Percentiles rank a stretch among this genome's conserved stretches.
These are phyloP conservation scores for Adrianichthys oophorus DNA, from an alignment of 2,797 vertebrate genomes.

Conservation along the genomic window DNA sequence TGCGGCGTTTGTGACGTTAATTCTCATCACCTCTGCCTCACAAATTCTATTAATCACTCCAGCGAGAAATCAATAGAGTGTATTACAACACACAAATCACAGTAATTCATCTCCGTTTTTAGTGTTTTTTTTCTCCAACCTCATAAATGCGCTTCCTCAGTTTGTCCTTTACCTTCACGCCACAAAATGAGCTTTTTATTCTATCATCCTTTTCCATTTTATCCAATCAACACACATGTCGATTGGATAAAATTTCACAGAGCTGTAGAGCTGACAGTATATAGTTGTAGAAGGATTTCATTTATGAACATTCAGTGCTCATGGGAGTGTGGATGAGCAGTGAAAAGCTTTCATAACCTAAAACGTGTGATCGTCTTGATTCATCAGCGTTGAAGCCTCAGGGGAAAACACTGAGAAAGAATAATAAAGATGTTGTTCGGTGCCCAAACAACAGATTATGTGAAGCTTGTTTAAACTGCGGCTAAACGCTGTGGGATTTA, in stretches of 20 bases:
- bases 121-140: conserved; percentile 10
- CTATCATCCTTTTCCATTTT: too few relatives aligned
- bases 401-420: conserved; percentile 24
- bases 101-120: conserved; percentile 51
- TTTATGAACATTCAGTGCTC: conserved; percentile 22
- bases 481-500: conserved; percentile 23
- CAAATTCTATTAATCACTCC: conserved; percentile 69
- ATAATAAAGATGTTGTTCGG: conserved; percentile 37
- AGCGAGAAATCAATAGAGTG: conserved; percentile 70
- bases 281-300: conserved; percentile 3
- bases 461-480: conserved; percentile 37
- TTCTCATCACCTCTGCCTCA: conserved; percentile 64
- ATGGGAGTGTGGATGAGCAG: not conserved
- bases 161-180: too few relatives aligned
- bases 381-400: conserved; percentile 23
- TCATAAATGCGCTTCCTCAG: not conserved
- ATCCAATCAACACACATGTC: too few relatives aligned
- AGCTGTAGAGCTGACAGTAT: too few relatives aligned
- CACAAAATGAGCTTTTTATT: too few relatives aligned
- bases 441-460: conserved; percentile 25
- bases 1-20: conserved; percentile 37
- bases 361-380: conserved; percentile 29
- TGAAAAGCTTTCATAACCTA: conserved; percentile 9
- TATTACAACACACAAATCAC: conserved; percentile 57
- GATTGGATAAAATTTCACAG: too few relatives aligned